Evolutionary conservation across 2,113 vertebrate genomes (phyloP).

Genomic region (Prionailurus bengalensis): DNA sequence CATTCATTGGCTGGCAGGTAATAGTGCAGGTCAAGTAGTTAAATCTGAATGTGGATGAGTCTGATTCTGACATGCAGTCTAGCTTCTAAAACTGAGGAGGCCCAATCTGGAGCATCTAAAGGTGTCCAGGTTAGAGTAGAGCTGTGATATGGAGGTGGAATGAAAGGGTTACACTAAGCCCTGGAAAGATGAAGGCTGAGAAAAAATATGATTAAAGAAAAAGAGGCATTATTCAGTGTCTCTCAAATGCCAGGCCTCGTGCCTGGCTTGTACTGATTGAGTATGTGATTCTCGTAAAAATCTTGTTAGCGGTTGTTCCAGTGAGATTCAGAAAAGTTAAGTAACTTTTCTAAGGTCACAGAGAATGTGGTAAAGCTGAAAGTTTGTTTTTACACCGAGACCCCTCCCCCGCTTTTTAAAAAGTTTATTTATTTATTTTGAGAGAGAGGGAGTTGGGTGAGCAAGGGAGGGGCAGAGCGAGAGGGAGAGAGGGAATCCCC

Average conservation of each 20-base stretch:
- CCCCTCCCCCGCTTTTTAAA: neutral
- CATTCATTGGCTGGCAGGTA: neutral
- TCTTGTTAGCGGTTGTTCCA: neutral
- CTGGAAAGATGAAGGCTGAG: neutral
- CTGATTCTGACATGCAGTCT: neutral
- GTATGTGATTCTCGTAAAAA: slow-evolving; percentile 8
- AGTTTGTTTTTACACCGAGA: neutral
- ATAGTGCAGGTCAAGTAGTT: neutral
- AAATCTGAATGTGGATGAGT: neutral
- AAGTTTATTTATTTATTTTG: neutral
- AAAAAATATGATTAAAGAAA: neutral
- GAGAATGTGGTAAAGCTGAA: slow-evolving; percentile 11
- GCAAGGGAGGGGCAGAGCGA: neutral
- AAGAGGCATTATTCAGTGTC: neutral
- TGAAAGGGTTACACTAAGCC: neutral
- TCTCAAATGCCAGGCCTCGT: neutral
- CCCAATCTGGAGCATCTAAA: neutral
- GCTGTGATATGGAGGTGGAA: neutral
- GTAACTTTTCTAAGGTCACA: slow-evolving; percentile 50
- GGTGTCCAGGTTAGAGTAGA: neutral
- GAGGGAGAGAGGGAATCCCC: neutral
- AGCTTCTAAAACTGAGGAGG: neutral
- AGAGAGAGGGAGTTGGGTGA: neutral
- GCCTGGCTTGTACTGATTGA: neutral
- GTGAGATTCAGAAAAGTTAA: neutral